Evolutionary conservation across 2,797 vertebrate genomes (phyloP).

Genomic region (Micrastur ruficollis): DNA sequence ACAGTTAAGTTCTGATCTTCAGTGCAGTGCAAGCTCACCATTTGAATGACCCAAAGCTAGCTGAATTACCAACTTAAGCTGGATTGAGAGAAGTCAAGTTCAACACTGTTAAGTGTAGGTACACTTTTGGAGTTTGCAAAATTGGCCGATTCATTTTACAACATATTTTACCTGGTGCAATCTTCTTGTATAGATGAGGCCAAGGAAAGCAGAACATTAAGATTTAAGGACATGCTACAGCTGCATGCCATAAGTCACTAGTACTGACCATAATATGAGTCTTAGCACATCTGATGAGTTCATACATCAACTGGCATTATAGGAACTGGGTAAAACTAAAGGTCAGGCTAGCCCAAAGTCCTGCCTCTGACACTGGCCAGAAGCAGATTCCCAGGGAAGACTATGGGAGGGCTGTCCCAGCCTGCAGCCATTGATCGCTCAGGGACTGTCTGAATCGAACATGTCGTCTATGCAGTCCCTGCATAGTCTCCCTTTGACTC

Average conservation of each 20-base stretch:
- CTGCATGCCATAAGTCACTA: accelerated
- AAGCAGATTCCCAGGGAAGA: background rate
- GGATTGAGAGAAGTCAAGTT: background rate
- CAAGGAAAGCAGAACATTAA: background rate
- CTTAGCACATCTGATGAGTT: background rate
- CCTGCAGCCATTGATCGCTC: accelerated
- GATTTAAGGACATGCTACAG: background rate
- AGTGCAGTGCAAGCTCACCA: background rate
- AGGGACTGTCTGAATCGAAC: accelerated
- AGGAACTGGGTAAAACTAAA: background rate
- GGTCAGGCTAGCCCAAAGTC: background rate
- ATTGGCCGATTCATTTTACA: background rate
- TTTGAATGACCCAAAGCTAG: background rate
- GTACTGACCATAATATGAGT: background rate
- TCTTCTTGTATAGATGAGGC: background rate
- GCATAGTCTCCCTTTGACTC: background rate
- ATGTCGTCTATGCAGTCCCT: background rate
- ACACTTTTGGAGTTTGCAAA: background rate
- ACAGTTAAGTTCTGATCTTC: background rate
- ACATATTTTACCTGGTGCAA: background rate
- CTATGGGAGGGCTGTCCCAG: background rate
- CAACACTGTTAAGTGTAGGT: background rate
- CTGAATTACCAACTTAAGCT: background rate
- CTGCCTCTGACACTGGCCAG: background rate
- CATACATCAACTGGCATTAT: background rate